Base-by-base conservation (phyloP, 2,797 vertebrate species). In the Peromyscus aztecus region DNA sequence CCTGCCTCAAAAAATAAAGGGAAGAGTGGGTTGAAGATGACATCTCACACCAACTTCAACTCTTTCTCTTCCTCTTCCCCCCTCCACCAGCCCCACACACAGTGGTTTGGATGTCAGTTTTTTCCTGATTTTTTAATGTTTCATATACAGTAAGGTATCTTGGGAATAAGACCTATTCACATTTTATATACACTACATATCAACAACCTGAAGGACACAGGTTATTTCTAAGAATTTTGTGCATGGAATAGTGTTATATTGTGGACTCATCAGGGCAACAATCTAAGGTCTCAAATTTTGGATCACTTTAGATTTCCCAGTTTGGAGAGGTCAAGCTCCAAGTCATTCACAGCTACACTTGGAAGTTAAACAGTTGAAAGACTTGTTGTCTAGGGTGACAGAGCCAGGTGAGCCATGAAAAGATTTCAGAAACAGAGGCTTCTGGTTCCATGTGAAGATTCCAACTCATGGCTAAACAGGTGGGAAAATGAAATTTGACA, bases 301-400 rank as follows among this genome's bases (percentile, higher is more conserved):
- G 14, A 65, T 19, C 24, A 91, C 21, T 91, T 94, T 27, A 87
- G 19, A 86, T 23, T 80, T 59, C 43, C 12, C 27, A 27, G 71
- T 40, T 24, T 77, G 6, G 14, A 40, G 49, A 71, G 19, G 31
- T 34, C 52, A 94, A 78, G 27, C 2, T 86, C 19, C 37, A 71
- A 71, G 34, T 88, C 52, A 83, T 75, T 88, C 77, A 96, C 11
- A 76, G 55, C 65, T n/a, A 88, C 55, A 96, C 52, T 88, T 61
- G 14, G 23, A 92, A 96, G 3, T 80, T 76, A 49, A 65, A 80
- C 29, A 9, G 10, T 75, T 78, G 37, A 85, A 78, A 85, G 34
- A 84, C 34, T 46, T 90, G 55, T 46, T 90, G 55, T 31, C 80
- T 55, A 95, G 34, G 52, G 94, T 76, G 37, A 92, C 12, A 89